Evolutionary conservation across 2,113 vertebrate species (phyloP).

Genomic region (Pollachius pollachius): DNA sequence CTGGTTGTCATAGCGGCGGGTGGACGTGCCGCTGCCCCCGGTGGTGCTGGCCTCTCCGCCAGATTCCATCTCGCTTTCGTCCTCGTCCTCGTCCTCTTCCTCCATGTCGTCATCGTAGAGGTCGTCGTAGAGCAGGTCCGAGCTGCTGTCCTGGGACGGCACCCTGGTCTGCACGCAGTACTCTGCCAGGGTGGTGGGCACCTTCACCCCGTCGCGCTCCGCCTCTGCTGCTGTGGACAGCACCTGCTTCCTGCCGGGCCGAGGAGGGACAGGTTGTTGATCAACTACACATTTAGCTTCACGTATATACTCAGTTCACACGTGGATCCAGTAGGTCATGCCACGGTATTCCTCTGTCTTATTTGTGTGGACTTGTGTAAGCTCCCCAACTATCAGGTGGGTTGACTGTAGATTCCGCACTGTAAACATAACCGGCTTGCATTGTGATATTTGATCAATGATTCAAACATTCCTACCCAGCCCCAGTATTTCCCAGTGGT

Average conservation of each 20-base stretch:
- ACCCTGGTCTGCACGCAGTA: constrained; percentile 99
- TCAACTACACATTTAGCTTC: background rate
- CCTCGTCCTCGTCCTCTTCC: constrained; percentile 91
- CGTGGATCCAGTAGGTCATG: no score
- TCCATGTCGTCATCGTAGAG: constrained; percentile 96
- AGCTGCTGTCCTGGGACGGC: constrained; percentile 98
- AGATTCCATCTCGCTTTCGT: constrained; percentile 84
- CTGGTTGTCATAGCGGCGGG: constrained; percentile 91
- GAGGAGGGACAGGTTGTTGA: background rate
- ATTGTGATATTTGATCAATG: no score
- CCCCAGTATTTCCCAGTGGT: no score
- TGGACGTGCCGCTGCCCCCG: constrained; percentile 84
- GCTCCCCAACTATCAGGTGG: no score
- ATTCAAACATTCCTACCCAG: no score
- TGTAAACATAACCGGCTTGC: no score
- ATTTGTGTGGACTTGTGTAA: no score
- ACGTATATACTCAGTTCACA: no score
- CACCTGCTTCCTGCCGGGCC: constrained; percentile 85
- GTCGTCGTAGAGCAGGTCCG: constrained; percentile 97
- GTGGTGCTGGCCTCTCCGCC: constrained; percentile 84
- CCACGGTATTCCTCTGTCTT: no score
- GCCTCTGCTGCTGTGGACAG: constrained; percentile 93
- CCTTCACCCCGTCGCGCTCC: constrained; percentile 95
- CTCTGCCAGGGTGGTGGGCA: constrained; percentile 95
- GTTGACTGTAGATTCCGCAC: no score